Evolutionary conservation across 2,797 vertebrate species (phyloP).

Genomic region (Mareca penelope): DNA sequence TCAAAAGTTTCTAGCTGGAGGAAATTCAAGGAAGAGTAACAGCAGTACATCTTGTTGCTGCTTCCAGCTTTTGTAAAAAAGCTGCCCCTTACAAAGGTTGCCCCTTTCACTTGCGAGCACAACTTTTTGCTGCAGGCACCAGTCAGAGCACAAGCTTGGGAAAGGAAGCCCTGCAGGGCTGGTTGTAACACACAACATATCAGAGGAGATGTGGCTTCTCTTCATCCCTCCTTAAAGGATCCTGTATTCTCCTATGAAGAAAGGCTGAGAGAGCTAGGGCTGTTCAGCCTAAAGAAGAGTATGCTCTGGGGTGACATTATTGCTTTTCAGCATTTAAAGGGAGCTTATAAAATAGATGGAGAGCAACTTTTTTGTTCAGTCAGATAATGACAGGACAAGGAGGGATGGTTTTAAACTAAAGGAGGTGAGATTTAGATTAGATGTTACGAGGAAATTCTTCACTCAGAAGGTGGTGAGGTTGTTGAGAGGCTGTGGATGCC

Average conservation of each 20-base stretch:
- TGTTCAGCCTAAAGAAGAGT: too few relatives aligned
- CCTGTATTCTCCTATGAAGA: background rate
- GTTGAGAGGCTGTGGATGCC: too few relatives aligned
- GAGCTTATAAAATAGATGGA: too few relatives aligned
- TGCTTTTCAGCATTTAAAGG: too few relatives aligned
- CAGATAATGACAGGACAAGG: too few relatives aligned
- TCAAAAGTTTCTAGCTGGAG: background rate
- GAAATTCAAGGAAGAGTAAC: background rate
- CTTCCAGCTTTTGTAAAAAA: background rate
- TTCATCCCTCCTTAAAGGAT: background rate
- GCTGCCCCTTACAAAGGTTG: background rate
- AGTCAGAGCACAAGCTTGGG: fast-evolving
- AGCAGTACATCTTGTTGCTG: background rate
- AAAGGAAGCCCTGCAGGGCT: fast-evolving
- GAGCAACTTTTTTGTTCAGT: too few relatives aligned
- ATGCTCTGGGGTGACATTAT: too few relatives aligned
- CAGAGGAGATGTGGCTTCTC: background rate
- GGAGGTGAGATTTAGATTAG: too few relatives aligned
- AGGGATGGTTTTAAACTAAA: too few relatives aligned
- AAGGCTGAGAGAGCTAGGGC: too few relatives aligned
- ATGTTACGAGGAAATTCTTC: too few relatives aligned
- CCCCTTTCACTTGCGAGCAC: fast-evolving
- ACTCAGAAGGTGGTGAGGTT: too few relatives aligned
- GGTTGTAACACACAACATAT: background rate
- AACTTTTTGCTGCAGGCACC: background rate